phyloP scores from a whole-genome alignment of 92 coral and sea anemone genomes.

The Phenganax subtilis region DNA sequence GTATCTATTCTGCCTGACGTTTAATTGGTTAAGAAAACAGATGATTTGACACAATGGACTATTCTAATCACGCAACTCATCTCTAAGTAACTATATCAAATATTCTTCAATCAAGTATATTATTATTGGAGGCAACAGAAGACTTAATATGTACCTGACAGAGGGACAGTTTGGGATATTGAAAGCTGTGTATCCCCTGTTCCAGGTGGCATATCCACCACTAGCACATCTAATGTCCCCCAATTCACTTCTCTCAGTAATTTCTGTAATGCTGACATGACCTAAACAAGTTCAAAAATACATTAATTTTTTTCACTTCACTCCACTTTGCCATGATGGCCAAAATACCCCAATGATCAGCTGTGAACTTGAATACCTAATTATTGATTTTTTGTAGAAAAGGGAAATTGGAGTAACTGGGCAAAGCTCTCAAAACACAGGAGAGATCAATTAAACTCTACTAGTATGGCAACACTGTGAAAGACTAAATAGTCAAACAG shows the following conservation, averaged over 20 bases:
- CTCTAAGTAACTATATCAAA: neutral
- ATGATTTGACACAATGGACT: too few relatives aligned
- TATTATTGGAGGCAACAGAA: neutral
- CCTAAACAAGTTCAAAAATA: conserved; percentile 43
- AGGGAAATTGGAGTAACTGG: neutral
- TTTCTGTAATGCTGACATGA: conserved; percentile 94
- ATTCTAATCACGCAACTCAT: too few relatives aligned
- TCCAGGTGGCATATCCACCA: conserved; percentile 99
- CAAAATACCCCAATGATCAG: too few relatives aligned
- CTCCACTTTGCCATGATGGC: too few relatives aligned
- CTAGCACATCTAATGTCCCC: conserved; percentile 84
- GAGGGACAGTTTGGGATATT: conserved; percentile 86
- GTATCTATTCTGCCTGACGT: too few relatives aligned
- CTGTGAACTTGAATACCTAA: too few relatives aligned
- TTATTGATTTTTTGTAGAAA: neutral
- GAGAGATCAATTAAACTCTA: too few relatives aligned
- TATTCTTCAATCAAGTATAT: neutral
- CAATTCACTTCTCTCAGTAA: conserved; percentile 95
- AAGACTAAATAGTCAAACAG: too few relatives aligned
- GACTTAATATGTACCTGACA: conserved; percentile 62
- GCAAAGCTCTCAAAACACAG: too few relatives aligned
- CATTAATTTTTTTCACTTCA: neutral
- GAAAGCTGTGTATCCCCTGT: conserved; percentile 99
- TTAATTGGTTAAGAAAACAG: too few relatives aligned
- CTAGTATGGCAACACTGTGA: too few relatives aligned